These are phyloP conservation scores for Chrysemys picta DNA, from an alignment of 2,113 vertebrate species.

Conservation along the genomic window DNA sequence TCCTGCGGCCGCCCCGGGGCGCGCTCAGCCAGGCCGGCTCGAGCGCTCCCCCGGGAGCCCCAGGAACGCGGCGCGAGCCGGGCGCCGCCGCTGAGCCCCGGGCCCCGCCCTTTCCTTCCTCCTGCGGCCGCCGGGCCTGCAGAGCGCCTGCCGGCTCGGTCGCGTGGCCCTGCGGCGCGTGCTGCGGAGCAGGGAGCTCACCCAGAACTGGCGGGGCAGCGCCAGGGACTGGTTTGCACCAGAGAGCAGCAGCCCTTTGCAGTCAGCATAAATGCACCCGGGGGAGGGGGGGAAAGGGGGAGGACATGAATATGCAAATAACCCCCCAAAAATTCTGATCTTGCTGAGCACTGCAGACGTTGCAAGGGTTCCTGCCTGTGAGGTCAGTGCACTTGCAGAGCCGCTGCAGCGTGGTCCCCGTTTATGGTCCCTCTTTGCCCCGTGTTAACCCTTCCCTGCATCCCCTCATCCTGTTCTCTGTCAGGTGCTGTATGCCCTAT, in stretches of 20 bases:
- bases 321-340: neutral
- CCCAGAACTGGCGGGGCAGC: neutral
- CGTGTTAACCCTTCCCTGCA: neutral
- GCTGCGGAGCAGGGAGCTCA: neutral
- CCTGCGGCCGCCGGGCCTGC: neutral
- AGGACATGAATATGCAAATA: neutral
- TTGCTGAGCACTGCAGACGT: neutral
- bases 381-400: neutral
- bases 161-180: neutral
- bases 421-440: neutral
- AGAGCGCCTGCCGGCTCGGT: neutral
- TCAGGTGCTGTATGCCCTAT: no score
- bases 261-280: neutral
- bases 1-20: no score
- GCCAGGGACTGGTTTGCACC: neutral
- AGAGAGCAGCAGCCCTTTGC: neutral
- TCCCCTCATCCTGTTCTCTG: neutral
- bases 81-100: neutral
- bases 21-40: no score
- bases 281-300: no score
- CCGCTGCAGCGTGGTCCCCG: neutral
- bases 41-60: neutral
- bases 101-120: neutral
- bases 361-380: neutral
- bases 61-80: neutral